Evolutionary conservation across 2,797 vertebrate species (phyloP).

Genomic region (Bucorvus abyssinicus): DNA sequence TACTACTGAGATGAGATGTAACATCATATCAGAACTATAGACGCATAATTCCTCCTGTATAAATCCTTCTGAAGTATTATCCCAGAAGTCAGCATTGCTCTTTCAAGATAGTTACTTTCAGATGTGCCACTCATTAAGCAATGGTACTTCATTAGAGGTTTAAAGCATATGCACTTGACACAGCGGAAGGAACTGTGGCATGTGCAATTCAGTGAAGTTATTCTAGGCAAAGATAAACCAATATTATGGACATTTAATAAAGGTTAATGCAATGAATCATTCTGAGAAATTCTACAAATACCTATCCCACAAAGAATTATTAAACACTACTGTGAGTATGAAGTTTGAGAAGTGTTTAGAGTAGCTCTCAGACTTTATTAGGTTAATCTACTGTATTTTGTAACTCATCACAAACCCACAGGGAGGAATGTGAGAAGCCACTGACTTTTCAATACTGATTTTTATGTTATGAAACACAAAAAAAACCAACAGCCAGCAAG

Average conservation of each 20-base stretch:
- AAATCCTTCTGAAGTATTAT: background rate
- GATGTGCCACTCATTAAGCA: background rate
- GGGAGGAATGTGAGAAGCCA: background rate
- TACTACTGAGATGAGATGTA: background rate
- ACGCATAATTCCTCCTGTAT: too few species aligned
- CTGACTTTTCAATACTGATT: background rate
- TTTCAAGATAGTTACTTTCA: background rate
- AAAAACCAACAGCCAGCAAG: background rate
- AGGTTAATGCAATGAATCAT: background rate
- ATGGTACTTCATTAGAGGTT: background rate
- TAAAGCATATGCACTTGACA: background rate
- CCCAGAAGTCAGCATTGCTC: background rate
- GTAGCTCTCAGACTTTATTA: background rate
- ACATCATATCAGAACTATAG: background rate
- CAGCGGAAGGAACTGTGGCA: background rate
- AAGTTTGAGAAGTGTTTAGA: background rate
- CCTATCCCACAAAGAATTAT: background rate
- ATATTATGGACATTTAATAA: background rate
- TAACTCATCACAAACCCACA: background rate
- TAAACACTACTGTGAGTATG: background rate
- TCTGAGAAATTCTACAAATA: background rate
- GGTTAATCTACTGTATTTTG: background rate
- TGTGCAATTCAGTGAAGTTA: background rate
- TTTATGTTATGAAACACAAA: background rate
- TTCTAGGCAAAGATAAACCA: background rate